phyloP scores from a whole-genome alignment of 2,113 vertebrate genomes.

The Tachysurus vachellii region DNA sequence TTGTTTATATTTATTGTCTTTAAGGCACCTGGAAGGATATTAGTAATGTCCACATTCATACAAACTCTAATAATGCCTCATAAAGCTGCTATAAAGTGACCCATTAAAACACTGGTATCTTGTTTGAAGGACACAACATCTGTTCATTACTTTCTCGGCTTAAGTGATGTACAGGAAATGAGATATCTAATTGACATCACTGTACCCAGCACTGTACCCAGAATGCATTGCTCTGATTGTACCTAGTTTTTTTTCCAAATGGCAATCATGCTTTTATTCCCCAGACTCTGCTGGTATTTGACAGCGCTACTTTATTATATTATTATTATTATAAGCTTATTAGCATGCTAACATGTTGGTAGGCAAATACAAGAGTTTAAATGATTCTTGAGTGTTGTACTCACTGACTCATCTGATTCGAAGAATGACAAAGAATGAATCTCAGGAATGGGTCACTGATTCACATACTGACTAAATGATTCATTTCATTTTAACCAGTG shows the following conservation, averaged over 20 bases:
- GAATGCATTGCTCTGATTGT: neutral
- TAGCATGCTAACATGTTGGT: neutral
- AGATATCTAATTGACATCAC: neutral
- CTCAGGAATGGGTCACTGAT: neutral
- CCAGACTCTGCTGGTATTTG: neutral
- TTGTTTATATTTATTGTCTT: neutral
- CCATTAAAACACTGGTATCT: neutral
- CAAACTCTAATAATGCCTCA: slow-evolving; percentile 5
- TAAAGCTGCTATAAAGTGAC: neutral
- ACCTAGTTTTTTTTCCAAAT: neutral
- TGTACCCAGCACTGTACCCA: neutral
- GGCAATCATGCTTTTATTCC: neutral
- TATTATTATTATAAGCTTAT: neutral
- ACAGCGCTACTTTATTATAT: neutral
- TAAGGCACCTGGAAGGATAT: no score
- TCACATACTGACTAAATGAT: neutral
- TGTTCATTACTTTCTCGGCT: neutral
- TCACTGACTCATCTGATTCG: no score
- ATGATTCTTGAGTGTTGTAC: neutral
- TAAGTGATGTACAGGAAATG: neutral
- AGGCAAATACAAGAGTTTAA: neutral
- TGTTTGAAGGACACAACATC: neutral
- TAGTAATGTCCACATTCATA: neutral
- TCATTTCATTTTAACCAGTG: neutral
- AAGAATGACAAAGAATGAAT: no score